A percentile compares a stretch with the other conserved stretches of the same genome.
Evolutionary conservation across 2,888 invertebrate species (phyloP).

Genomic region (Trilocha varians): DNA sequence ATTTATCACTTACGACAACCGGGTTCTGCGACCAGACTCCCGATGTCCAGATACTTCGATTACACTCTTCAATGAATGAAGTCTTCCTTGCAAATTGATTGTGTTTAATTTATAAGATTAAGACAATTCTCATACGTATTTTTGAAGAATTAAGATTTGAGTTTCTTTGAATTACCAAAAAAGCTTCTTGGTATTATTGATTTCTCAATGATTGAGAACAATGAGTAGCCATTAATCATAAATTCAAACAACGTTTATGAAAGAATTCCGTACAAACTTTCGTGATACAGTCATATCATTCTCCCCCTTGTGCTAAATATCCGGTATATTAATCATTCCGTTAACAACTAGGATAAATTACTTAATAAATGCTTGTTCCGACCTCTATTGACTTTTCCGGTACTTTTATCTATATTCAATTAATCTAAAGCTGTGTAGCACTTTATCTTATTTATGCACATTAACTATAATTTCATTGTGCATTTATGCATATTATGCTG

Average conservation of each 20-base stretch:
- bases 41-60: conserved; percentile 12
- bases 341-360: conserved; percentile 56
- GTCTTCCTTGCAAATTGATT: not conserved
- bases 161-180: too few relatives aligned
- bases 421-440: conserved; percentile 3
- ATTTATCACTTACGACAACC: conserved; percentile 67
- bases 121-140: too few relatives aligned
- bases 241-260: not conserved
- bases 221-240: too few relatives aligned
- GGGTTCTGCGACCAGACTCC: conserved; percentile 36
- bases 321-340: conserved; percentile 65
- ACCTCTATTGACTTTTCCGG: conserved; percentile 55
- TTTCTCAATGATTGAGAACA: too few relatives aligned
- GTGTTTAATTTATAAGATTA: too few relatives aligned
- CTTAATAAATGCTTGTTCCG: conserved; percentile 50
- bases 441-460: too few relatives aligned
- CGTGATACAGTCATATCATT: not conserved
- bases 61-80: not conserved
- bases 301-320: conserved; percentile 50
- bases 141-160: too few relatives aligned
- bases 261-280: not conserved
- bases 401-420: conserved; percentile 8
- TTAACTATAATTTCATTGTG: too few relatives aligned
- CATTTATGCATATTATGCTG: too few relatives aligned
- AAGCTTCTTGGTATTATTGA: too few relatives aligned